Evolutionary conservation across 2,797 vertebrate species (phyloP).

Genomic region (Ispidina picta): DNA sequence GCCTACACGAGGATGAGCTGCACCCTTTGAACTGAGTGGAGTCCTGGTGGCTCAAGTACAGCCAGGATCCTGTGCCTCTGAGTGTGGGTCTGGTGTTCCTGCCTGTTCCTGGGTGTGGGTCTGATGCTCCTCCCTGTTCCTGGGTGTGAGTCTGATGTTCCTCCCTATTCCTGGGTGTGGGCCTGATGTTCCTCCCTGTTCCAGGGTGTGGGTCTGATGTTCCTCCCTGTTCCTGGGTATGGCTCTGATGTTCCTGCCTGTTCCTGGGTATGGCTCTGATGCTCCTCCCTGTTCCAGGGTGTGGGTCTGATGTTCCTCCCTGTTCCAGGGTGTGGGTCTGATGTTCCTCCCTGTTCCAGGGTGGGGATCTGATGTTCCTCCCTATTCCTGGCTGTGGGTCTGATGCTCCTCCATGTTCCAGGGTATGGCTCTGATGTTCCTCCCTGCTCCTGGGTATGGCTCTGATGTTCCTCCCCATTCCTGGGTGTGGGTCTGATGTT

Average conservation of each 20-base stretch:
- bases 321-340: no score
- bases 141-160: no score
- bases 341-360: not conserved
- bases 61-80: rapidly evolving
- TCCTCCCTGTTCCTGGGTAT: not conserved
- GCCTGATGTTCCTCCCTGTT: not conserved
- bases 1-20: not conserved
- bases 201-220: no score
- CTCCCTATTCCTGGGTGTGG: not conserved
- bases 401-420: not conserved
- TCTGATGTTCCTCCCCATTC: not conserved
- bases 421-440: not conserved
- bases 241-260: not conserved
- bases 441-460: not conserved
- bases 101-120: not conserved
- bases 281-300: not conserved
- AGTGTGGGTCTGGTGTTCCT: not conserved
- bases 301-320: not conserved
- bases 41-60: not conserved
- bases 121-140: not conserved
- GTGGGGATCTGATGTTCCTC: not conserved
- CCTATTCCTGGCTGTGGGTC: not conserved
- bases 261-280: no score
- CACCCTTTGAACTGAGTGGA: not conserved
- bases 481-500: no score